These are phyloP conservation scores for Strix occidentalis DNA, from an alignment of 2,797 vertebrate species.

Conservation along the genomic window DNA sequence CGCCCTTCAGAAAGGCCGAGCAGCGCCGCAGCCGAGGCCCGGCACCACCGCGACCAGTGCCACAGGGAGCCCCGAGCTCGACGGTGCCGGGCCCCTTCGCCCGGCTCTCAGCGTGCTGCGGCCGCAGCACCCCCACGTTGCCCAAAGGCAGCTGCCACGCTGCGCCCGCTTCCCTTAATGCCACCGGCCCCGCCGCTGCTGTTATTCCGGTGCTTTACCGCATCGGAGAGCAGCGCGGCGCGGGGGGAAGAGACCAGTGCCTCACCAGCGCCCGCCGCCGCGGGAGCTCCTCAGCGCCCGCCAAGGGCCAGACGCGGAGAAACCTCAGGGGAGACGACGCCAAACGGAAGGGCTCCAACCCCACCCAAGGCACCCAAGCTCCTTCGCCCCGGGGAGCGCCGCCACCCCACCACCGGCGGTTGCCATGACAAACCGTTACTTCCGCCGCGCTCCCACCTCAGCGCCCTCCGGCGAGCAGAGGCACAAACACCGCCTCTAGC, in stretches of 20 bases:
- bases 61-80: neutral
- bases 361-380: too few species aligned
- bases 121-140: neutral
- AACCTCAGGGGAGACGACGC: neutral
- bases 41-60: too few species aligned
- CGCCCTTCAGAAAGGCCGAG: neutral
- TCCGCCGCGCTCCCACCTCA: neutral
- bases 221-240: neutral
- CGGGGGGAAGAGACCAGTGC: too few species aligned
- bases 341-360: neutral
- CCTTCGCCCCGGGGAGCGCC: neutral
- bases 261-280: neutral
- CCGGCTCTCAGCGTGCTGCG: neutral
- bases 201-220: neutral
- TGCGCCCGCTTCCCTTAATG: neutral
- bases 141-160: neutral
- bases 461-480: neutral
- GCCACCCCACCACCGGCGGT: neutral
- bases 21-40: neutral
- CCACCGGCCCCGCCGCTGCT: neutral
- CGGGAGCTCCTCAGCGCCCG: neutral
- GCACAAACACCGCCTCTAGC: neutral
- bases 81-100: neutral
- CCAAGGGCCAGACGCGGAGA: too few species aligned
- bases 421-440: slow-evolving; percentile 14